Evolutionary conservation across 2,113 vertebrate species (phyloP).

Genomic region (Agelaius phoeniceus): DNA sequence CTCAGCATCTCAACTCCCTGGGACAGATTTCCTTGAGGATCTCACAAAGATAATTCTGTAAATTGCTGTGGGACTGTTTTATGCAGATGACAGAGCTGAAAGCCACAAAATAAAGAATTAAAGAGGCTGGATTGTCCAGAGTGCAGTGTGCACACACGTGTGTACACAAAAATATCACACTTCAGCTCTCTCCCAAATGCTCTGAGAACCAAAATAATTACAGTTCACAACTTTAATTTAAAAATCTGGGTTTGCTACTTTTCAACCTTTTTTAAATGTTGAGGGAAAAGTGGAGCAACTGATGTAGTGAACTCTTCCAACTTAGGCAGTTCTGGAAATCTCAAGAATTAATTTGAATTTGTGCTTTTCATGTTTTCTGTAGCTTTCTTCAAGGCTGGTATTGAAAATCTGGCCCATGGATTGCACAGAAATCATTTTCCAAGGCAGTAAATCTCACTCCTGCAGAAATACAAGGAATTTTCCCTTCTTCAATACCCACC

Average conservation of each 20-base stretch:
- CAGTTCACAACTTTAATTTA: slow-evolving; percentile 17
- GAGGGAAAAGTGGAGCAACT: neutral
- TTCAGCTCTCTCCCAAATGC: neutral
- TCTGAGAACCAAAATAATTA: slow-evolving; percentile 20
- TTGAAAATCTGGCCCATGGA: neutral
- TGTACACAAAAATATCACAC: neutral
- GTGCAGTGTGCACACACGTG: rapidly evolving
- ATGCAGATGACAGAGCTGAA: neutral
- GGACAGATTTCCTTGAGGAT: neutral
- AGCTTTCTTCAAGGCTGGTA: neutral
- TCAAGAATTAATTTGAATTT: neutral
- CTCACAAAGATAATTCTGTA: neutral
- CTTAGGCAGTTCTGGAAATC: neutral
- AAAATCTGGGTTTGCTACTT: neutral
- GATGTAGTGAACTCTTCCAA: neutral
- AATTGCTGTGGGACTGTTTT: neutral
- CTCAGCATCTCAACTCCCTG: neutral
- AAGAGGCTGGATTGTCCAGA: neutral
- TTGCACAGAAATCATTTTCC: neutral
- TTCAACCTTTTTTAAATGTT: neutral
- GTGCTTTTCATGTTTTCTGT: neutral
- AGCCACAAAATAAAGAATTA: neutral
- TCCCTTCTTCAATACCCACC: neutral
- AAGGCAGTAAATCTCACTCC: neutral
- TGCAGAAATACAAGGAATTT: neutral